Evolutionary conservation across 2,888 invertebrate species (phyloP).

Genomic region (Ceraclea dissimilis): DNA sequence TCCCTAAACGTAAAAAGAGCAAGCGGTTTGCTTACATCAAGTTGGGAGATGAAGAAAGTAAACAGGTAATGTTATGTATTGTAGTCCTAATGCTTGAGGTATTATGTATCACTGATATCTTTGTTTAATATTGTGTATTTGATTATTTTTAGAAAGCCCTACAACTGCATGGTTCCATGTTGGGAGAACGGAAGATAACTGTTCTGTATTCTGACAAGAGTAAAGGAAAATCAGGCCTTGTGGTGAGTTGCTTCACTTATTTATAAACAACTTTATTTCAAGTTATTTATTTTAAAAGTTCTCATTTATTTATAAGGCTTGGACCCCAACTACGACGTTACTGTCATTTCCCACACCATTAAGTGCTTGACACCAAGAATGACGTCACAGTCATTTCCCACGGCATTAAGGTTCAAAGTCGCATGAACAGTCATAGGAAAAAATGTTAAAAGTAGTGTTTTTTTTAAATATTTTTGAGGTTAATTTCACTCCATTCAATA

Average conservation of each 20-base stretch:
- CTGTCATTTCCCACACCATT: no score
- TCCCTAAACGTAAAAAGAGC: conserved; percentile 11
- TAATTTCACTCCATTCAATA: neutral
- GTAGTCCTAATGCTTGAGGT: no score
- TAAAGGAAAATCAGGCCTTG: conserved; percentile 13
- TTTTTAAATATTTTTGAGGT: neutral
- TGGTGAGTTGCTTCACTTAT: conserved; percentile 9
- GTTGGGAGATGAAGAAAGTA: conserved; percentile 11
- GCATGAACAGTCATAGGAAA: no score
- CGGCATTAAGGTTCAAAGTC: no score
- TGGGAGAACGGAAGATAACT: conserved; percentile 18
- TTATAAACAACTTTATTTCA: neutral
- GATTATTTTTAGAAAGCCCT: conserved; percentile 16
- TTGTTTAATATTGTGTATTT: no score
- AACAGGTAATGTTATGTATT: conserved; percentile 9
- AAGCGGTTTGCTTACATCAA: conserved; percentile 20
- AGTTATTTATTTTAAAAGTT: neutral
- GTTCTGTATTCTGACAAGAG: conserved; percentile 19
- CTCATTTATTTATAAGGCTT: no score
- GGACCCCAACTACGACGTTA: no score
- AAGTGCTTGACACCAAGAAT: neutral
- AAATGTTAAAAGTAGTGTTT: no score
- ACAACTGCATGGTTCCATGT: conserved; percentile 15
- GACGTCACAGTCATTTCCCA: no score
- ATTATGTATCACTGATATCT: no score